These are phyloP conservation scores for Myiozetetes cayanensis DNA, from an alignment of 2,113 vertebrate genomes.

Conservation along the genomic window DNA sequence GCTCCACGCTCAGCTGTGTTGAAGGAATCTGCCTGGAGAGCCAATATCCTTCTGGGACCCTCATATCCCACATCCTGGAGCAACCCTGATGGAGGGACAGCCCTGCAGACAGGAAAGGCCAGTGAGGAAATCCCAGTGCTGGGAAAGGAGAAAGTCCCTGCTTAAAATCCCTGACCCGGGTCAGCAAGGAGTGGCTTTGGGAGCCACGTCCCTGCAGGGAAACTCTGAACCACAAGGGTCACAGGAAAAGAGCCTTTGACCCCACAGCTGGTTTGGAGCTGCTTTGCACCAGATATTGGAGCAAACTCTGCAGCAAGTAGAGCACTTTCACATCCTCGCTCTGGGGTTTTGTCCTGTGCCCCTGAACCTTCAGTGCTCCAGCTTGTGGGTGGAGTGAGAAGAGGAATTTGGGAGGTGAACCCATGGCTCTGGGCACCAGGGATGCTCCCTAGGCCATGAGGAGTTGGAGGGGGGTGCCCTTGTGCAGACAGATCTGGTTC, in stretches of 20 bases:
- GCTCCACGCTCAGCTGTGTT: background rate
- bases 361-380: accelerated
- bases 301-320: background rate
- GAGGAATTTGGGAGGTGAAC: background rate
- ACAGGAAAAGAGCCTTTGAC: background rate
- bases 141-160: background rate
- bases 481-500: background rate
- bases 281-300: background rate
- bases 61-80: background rate
- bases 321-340: background rate
- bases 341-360: too few relatives aligned
- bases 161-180: background rate
- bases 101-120: background rate
- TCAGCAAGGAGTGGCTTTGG: background rate
- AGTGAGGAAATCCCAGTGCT: background rate
- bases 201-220: background rate
- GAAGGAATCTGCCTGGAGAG: background rate
- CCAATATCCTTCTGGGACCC: background rate
- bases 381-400: background rate
- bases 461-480: background rate
- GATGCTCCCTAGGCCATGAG: background rate
- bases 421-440: background rate
- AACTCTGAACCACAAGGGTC: background rate
- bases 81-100: accelerated
- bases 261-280: background rate